phyloP scores from a whole-genome alignment of 2,797 vertebrate species.

The Lagothrix lagotricha region DNA sequence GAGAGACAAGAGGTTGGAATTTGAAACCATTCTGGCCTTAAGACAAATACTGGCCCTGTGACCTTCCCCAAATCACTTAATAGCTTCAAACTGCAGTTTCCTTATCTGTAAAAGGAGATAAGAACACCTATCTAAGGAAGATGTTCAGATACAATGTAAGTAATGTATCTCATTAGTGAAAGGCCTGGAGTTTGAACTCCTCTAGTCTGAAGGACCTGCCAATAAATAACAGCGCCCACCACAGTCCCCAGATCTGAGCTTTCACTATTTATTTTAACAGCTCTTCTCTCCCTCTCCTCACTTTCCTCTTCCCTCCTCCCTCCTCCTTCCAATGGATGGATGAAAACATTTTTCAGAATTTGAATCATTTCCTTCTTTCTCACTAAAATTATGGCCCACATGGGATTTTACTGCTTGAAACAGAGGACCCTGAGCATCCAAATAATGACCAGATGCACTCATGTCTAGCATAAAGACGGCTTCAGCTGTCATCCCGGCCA shows the following conservation, averaged over 20 bases:
- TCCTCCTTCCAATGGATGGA: not conserved
- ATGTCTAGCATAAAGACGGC: not conserved
- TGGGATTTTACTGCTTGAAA: slow-evolving; percentile 66
- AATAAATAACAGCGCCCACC: not conserved
- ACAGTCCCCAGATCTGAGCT: not conserved
- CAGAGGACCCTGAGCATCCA: not conserved
- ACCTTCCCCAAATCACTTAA: slow-evolving; percentile 62
- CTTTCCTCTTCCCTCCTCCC: not conserved
- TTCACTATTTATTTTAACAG: not conserved
- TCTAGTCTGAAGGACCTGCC: not conserved
- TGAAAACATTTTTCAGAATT: slow-evolving; percentile 62
- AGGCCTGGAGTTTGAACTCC: slow-evolving; percentile 20
- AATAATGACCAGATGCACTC: slow-evolving; percentile 31
- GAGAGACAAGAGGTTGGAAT: slow-evolving; percentile 46
- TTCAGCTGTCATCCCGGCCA: not conserved
- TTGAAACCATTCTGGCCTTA: slow-evolving; percentile 44
- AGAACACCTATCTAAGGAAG: slow-evolving; percentile 46
- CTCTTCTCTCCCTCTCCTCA: not conserved
- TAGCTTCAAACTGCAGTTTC: slow-evolving; percentile 51
- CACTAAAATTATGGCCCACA: slow-evolving; percentile 42
- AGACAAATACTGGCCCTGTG: slow-evolving; percentile 50
- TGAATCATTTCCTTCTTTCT: slow-evolving; percentile 67
- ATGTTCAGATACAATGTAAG: slow-evolving; percentile 49
- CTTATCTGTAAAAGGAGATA: slow-evolving; percentile 62
- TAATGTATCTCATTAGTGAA: slow-evolving; percentile 58